Evolutionary conservation across 1,140 invertebrate species (phyloP).

Genomic region (Asobara japonica): DNA sequence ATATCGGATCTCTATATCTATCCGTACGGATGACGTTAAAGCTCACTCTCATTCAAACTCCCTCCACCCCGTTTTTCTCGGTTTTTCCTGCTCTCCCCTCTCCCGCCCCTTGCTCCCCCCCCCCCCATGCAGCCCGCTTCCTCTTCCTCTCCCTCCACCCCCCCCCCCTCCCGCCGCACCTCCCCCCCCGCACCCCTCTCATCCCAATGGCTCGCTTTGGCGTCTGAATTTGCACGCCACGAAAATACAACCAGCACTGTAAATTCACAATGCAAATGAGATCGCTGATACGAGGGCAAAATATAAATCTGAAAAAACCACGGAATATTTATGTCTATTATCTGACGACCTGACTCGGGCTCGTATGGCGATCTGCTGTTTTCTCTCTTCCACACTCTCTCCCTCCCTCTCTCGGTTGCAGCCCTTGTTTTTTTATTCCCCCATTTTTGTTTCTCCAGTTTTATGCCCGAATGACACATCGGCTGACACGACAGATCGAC

Average conservation of each 20-base stretch:
- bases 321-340: conserved; percentile 64
- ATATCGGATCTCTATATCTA: conserved; percentile 53
- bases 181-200: background rate
- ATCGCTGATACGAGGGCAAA: conserved; percentile 58
- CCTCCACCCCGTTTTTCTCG: conserved; percentile 31
- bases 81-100: conserved; percentile 4
- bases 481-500: background rate
- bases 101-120: background rate
- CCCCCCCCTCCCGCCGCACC: conserved; percentile 12
- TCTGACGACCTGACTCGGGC: conserved; percentile 41
- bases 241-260: conserved; percentile 46
- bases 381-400: background rate
- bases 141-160: background rate
- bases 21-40: conserved; percentile 35
- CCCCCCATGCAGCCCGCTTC: conserved; percentile 16
- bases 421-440: background rate
- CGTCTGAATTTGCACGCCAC: conserved; percentile 28
- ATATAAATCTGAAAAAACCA: conserved; percentile 64
- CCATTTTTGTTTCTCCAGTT: background rate
- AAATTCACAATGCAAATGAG: conserved; percentile 66
- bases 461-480: background rate
- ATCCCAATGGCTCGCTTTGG: conserved; percentile 10
- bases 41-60: conserved; percentile 40
- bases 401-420: background rate
- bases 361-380: conserved; percentile 14